Conservation (phyloP, 1,140 invertebrate species). For the Asbolus verrucosus region DNA sequence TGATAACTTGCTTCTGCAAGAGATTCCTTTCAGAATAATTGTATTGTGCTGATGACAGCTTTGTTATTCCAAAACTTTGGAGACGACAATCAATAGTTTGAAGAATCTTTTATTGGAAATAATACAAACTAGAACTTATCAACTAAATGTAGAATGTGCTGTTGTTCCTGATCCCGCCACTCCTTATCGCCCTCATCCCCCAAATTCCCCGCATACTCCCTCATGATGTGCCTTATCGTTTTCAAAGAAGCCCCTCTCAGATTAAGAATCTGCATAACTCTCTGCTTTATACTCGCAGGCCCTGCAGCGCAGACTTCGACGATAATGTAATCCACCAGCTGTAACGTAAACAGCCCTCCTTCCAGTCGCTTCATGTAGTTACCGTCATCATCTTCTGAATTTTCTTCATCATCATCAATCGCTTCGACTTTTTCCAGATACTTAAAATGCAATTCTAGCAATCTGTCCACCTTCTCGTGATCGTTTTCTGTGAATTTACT, state of each 20-base stretch:
- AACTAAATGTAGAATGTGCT: constrained; percentile 91
- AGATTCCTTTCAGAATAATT: too few species aligned
- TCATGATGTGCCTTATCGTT: constrained; percentile 94
- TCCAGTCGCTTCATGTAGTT: constrained; percentile 91
- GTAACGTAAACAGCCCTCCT: constrained; percentile 94
- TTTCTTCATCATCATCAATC: constrained; percentile 77
- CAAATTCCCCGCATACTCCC: constrained; percentile 96
- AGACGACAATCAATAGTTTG: too few species aligned
- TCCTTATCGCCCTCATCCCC: constrained; percentile 88
- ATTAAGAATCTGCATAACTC: constrained; percentile 90
- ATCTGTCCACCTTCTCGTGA: constrained; percentile 96
- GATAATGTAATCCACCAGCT: constrained; percentile 96
- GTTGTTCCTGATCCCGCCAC: constrained; percentile 88
- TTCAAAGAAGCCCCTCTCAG: constrained; percentile 91
- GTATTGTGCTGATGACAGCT: too few species aligned
- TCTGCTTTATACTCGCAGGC: constrained; percentile 83
- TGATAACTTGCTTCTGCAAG: too few species aligned
- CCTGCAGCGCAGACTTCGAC: constrained; percentile 89
- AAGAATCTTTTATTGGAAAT: not conserved
- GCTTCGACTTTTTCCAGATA: constrained; percentile 94
- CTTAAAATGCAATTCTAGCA: constrained; percentile 97
- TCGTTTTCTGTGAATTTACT: constrained; percentile 99
- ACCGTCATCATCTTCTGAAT: constrained; percentile 83
- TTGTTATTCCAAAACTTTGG: too few species aligned
- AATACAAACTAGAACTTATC: constrained; percentile 87